Base-by-base conservation (phyloP, 1,140 invertebrate species). In the Temnothorax curvispinosus region DNA sequence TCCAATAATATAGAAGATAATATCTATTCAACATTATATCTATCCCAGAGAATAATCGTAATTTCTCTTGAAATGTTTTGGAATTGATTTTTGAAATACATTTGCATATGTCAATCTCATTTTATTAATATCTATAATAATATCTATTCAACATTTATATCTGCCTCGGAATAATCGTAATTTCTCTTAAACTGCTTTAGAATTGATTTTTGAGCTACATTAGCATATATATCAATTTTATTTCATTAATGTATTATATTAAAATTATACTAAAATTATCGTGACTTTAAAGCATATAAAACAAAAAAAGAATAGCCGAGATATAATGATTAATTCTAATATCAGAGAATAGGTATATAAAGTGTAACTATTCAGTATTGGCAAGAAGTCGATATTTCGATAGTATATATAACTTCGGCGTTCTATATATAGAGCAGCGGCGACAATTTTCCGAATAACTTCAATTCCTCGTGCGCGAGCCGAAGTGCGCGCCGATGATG, bases 391-490 rank as follows among this genome's bases (percentile, higher is more conserved):
- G 54, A 82, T 72, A 72, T 27, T 82, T 71, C 13, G 18, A 38
- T 50, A n/a, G 52, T 38, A 84, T 44, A 60, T n/a, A 18, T 15
- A 15, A 27, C n/a, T 15, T 27, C 38, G 1, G 5, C 18, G 13
- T 15, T 32, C 27, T 58, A 15, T 41, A 15, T 41, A 38, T 56
- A 50, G 32, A 67, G 41, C 21, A 47, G 32, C 52, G 32, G 32
- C 64, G 81, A 82, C 80, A 91, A 84, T 90, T 91, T 92, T 87
- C 80, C 4, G 71, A 88, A 72, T 87, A 92, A 90, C 76, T 91
- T 74, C 80, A 62, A 88, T 87, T 89, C 41, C 64, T 52, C 54
- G 54, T 7, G 5, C 65, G 7, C 80, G 41, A 21, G 77, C 75
- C 11, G 27, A 60, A 77, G 85, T 54, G 50, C 64, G 54, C 56